phyloP scores from a whole-genome alignment of 2,113 vertebrate species.

The Odontesthes bonariensis region DNA sequence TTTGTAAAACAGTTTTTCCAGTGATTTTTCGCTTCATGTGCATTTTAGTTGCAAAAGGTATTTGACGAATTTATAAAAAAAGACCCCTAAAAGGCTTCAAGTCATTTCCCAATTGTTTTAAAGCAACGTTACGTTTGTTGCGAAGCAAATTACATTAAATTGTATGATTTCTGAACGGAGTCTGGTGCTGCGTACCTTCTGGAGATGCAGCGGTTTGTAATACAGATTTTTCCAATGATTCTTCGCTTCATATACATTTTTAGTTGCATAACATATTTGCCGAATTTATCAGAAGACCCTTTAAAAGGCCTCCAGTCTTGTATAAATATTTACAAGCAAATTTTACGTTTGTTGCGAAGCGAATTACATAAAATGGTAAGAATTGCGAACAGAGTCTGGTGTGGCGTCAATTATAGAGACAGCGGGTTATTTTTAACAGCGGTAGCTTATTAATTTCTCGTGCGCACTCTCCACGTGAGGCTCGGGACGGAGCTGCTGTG shows the following conservation, averaged over 20 bases:
- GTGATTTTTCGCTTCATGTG: no score
- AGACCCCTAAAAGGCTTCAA: no score
- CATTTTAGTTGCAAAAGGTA: no score
- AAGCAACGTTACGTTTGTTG: accelerated
- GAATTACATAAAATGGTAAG: not conserved
- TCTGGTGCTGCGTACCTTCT: not conserved
- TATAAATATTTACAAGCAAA: not conserved
- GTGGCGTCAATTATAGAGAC: not conserved
- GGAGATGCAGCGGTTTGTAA: not conserved
- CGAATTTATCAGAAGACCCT: not conserved
- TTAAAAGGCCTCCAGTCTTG: not conserved
- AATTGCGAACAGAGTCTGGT: not conserved
- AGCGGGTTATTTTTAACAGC: not conserved
- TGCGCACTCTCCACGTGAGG: not conserved
- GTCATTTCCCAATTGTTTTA: not conserved
- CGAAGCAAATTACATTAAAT: not conserved
- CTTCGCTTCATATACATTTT: no score
- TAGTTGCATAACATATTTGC: not conserved
- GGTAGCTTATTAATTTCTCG: not conserved
- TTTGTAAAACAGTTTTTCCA: no score
- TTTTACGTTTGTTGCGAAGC: no score
- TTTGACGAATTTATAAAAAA: not conserved
- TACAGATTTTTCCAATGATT: no score
- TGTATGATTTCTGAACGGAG: not conserved
- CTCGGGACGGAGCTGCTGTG: not conserved